Evolutionary conservation across 2,888 invertebrate species (phyloP).

Genomic region (Nemotelus nigrinus): DNA sequence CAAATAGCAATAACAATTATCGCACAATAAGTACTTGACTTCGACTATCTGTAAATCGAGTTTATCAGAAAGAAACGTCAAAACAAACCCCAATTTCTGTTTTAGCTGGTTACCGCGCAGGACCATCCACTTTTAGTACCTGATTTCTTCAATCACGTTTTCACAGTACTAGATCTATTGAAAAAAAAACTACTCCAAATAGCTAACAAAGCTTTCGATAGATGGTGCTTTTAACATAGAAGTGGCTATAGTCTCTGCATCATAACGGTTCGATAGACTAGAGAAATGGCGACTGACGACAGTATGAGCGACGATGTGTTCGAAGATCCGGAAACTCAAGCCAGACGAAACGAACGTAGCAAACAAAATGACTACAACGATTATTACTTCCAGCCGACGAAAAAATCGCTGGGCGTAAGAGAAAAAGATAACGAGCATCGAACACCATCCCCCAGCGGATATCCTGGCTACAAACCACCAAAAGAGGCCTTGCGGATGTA

Average conservation of each 20-base stretch:
- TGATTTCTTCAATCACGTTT: not conserved
- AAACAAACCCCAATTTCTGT: slow-evolving; percentile 44
- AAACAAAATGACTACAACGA: slow-evolving; percentile 35
- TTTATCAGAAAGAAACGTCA: slow-evolving; percentile 47
- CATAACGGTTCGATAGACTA: not conserved
- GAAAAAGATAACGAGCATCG: slow-evolving; percentile 50
- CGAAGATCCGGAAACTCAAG: slow-evolving; percentile 69
- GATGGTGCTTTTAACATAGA: slow-evolving; percentile 31
- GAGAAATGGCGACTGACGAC: slow-evolving; percentile 72
- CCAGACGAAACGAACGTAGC: slow-evolving; percentile 49
- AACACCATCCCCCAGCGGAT: slow-evolving; percentile 80
- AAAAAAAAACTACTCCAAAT: not conserved
- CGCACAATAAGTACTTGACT: slow-evolving; percentile 15
- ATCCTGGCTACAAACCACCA: slow-evolving; percentile 81
- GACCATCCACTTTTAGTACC: slow-evolving; percentile 16
- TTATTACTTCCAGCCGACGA: slow-evolving; percentile 37
- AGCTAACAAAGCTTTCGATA: slow-evolving; percentile 12
- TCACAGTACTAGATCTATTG: slow-evolving; percentile 4
- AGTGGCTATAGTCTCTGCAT: not conserved
- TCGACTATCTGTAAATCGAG: slow-evolving; percentile 30
- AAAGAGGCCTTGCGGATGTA: slow-evolving; percentile 72
- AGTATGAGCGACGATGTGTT: slow-evolving; percentile 88
- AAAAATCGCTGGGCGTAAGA: slow-evolving; percentile 55
- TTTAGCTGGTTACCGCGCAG: not conserved
- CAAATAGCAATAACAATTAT: slow-evolving; percentile 4